These are phyloP conservation scores for Trachops cirrhosus DNA, from an alignment of 2,797 vertebrate species.

Conservation along the genomic window DNA sequence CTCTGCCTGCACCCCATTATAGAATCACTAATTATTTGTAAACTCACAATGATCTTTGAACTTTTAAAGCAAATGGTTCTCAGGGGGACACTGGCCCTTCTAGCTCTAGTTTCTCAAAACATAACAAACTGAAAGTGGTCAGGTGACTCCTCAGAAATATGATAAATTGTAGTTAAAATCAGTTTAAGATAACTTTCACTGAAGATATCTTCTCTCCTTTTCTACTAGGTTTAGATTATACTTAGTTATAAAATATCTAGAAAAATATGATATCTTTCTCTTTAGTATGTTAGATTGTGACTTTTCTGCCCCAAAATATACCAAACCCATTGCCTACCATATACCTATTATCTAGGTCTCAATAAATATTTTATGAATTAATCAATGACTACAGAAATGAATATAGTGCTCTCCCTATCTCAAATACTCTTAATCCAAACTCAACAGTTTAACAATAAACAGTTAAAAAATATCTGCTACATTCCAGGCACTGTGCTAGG, in stretches of 20 bases:
- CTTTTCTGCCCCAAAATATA: not conserved
- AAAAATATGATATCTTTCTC: not conserved
- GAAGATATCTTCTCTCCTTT: not conserved
- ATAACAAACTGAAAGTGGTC: not conserved
- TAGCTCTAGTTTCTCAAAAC: constrained; percentile 1
- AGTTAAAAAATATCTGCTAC: not conserved
- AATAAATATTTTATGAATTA: not conserved
- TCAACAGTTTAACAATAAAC: not conserved
- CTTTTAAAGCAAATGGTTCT: constrained; percentile 39
- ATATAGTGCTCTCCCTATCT: not conserved
- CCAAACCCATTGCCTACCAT: not conserved
- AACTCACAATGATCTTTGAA: constrained; percentile 44
- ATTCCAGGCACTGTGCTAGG: not conserved
- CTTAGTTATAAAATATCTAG: not conserved
- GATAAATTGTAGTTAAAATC: not conserved
- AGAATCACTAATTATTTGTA: constrained; percentile 37
- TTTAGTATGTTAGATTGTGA: not conserved
- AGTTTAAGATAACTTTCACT: not conserved
- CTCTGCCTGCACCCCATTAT: no score
- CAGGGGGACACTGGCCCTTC: not conserved
- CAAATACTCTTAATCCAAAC: not conserved
- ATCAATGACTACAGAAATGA: not conserved
- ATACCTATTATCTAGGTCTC: not conserved
- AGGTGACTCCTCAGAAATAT: not conserved
- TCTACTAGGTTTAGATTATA: not conserved